Evolutionary conservation across 2,797 vertebrate genomes (phyloP), one percentile per base, ranked within the genome.

Genomic region (Hyperoplus lanceolatus): DNA sequence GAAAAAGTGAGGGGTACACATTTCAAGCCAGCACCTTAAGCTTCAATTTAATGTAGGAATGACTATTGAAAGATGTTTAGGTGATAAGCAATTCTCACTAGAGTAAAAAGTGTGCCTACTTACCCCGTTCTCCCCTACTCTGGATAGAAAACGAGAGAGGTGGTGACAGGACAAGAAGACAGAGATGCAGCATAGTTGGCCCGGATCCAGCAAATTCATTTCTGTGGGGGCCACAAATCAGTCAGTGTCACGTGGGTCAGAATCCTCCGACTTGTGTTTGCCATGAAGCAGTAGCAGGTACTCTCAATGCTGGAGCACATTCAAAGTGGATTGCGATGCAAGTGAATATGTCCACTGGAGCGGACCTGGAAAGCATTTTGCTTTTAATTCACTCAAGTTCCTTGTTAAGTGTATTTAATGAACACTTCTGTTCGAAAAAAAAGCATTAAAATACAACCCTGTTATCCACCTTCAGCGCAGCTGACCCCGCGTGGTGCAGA

Each of bases 211-310:
- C 59, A 65, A 75, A 89, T 89, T 92, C 79, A 87, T 94, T 93
- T 92, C 3, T 85, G 82, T 84, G 77, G 81, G 29, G 71, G 55
- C 88, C 79, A 85, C 91, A 93, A 91, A 92, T 91, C 87, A 87
- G 83, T 83, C 67, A 80, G 82, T 21, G 77, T 82, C 83, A 75
- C 60, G 60, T 78, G 81, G 87, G 80, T 87, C 87, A 83, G 69
- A 81, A 75, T 84, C 71, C 75, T 49, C 29, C 70, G 70, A 86
- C 84, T 77, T 84, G 79, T 62, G 79, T 79, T 86, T 68, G 69
- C 86, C 59, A 70, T 70, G 70, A 70, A 85, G 81, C 75, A 50
- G 82, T 77, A 71, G 77, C 75, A 39, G 79, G 75, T 39, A 78
- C 80, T 86, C 75, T 46, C 73, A 49, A 75, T 68, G 70, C 69